phyloP scores from a whole-genome alignment of 2,113 vertebrate genomes.

The Phylloscopus trochilus region DNA sequence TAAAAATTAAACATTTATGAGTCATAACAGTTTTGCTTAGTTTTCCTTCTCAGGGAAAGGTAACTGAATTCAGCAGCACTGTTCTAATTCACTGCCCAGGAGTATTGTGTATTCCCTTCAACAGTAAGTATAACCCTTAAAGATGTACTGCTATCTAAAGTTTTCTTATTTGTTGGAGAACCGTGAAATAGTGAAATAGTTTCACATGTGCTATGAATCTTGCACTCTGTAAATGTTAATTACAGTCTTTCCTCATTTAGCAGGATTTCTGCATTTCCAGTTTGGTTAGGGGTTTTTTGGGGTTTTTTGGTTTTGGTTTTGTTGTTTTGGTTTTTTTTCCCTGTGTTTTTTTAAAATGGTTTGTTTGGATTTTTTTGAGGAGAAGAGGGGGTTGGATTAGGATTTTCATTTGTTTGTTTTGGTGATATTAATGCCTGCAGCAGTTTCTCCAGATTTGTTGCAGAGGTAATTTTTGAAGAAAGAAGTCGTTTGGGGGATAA shows the following conservation, averaged over 20 bases:
- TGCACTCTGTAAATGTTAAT: neutral
- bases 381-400: accelerated
- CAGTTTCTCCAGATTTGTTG: neutral
- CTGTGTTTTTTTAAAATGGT: neutral
- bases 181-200: neutral
- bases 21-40: neutral
- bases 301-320: neutral
- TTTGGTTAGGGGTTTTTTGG: neutral
- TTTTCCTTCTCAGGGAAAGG: neutral
- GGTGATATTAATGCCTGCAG: neutral
- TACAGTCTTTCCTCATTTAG: neutral
- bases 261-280: neutral
- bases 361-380: neutral
- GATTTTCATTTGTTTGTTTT: neutral
- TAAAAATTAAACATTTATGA: conserved; percentile 13
- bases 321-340: too few species aligned
- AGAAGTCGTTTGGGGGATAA: accelerated
- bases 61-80: conserved; percentile 50
- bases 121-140: conserved; percentile 25
- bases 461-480: neutral
- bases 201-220: neutral
- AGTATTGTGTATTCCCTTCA: conserved; percentile 3
- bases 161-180: neutral
- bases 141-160: neutral
- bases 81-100: conserved; percentile 30